Evolutionary conservation across 2,797 vertebrate genomes (phyloP), one percentile per base, ranked within the genome.

Genomic region (Chanos chanos): DNA sequence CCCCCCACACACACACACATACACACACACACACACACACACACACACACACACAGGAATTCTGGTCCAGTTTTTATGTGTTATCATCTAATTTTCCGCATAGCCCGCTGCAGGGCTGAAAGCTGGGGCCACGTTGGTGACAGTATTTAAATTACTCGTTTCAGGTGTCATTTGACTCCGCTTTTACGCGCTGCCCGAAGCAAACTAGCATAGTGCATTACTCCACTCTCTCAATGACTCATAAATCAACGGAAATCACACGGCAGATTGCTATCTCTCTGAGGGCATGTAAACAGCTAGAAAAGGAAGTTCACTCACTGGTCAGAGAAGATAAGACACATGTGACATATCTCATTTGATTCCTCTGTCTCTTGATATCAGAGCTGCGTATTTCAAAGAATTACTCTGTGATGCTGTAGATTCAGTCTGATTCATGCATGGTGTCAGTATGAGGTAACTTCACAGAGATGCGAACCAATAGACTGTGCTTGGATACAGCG

Each of bases 141-240:
- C 27, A 8, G 44, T 27, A 64, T 67, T 57, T 55, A 21, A 54
- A 58, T 22, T 52, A 48, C 68, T 64, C 61, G 48, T 71, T 63
- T 54, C 57, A 60, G 49, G 61, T 76, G 53, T 68, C 65, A 66
- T 73, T 70, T 67, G 58, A 60, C 50, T 7, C n/a, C 15, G n/a
- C 43, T 8, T 59, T 73, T 65, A 61, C 53, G 28, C 18, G 61
- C 47, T 30, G 58, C 63, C 66, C 28, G 25, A 53, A 57, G 64
- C 52, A 63, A 27, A 15, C 16, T 31, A 34, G 48, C 52, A 48
- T 21, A 43, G 37, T 3, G 31, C 37, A 51, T 62, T 51, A 56
- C 37, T 30, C 25, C 25, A 36, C 7, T 34, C 47, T 51, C 43
- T 54, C 47, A 10, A 22, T 65, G 54, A 66, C 27, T 36, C 39